phyloP scores from a whole-genome alignment of 64 coral and sea anemone species.

The Porites lutea region DNA sequence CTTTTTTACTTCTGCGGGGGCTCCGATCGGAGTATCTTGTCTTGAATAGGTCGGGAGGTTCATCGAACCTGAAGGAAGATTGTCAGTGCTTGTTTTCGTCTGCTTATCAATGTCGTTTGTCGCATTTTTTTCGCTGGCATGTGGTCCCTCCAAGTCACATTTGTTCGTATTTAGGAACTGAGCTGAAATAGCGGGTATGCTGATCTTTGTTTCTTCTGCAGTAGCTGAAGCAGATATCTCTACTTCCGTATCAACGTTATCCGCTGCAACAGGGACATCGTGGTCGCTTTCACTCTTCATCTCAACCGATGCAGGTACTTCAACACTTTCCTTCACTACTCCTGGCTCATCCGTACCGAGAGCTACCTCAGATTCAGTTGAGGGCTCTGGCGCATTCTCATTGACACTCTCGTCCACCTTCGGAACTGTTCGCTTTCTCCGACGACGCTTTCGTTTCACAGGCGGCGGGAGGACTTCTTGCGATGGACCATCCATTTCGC shows the following conservation, averaged over 20 bases:
- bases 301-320: neutral
- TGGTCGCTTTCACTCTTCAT: neutral
- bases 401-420: neutral
- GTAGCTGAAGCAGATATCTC: neutral
- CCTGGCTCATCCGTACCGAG: neutral
- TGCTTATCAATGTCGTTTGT: neutral
- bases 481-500: constrained; percentile 15
- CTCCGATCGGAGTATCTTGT: neutral
- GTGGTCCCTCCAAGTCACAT: neutral
- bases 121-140: constrained; percentile 3
- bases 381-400: neutral
- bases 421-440: constrained; percentile 25
- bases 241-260: neutral
- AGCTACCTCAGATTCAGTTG: neutral
- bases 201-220: neutral
- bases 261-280: neutral
- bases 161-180: neutral
- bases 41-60: neutral
- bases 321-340: neutral
- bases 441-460: constrained; percentile 29
- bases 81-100: neutral
- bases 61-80: neutral
- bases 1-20: constrained; percentile 45
- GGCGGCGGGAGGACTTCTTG: constrained; percentile 16
- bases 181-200: neutral